These are phyloP conservation scores for Pelodytes ibericus DNA, from an alignment of 2,797 vertebrate species.

Conservation along the genomic window DNA sequence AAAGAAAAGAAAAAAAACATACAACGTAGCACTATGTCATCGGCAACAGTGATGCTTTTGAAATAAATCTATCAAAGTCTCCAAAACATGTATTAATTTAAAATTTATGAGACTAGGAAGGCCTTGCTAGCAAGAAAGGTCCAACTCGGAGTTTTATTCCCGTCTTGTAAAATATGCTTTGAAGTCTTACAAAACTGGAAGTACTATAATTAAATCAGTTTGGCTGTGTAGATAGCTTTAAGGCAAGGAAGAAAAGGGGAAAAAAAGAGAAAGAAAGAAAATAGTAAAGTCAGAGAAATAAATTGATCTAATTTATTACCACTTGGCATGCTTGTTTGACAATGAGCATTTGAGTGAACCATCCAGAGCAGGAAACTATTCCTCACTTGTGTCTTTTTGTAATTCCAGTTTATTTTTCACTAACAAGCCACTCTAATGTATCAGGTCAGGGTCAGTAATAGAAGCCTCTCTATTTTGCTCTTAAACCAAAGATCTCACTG, in stretches of 20 bases:
- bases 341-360: slow-evolving; percentile 51
- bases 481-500: slow-evolving; percentile 42
- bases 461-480: slow-evolving; percentile 43
- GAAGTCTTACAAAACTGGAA: slow-evolving; percentile 51
- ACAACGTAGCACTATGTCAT: slow-evolving; percentile 7
- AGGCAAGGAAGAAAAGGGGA: slow-evolving; percentile 35
- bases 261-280: too few relatives aligned
- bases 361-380: slow-evolving; percentile 54
- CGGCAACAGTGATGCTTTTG: neutral
- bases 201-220: slow-evolving; percentile 50
- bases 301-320: slow-evolving; percentile 57
- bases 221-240: slow-evolving; percentile 38
- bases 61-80: slow-evolving; percentile 50
- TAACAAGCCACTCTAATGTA: slow-evolving; percentile 48
- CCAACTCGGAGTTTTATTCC: slow-evolving; percentile 35
- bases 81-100: slow-evolving; percentile 42
- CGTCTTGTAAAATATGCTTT: slow-evolving; percentile 53
- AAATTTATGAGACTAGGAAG: slow-evolving; percentile 42
- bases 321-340: slow-evolving; percentile 57
- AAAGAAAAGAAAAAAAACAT: neutral
- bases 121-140: slow-evolving; percentile 30
- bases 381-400: slow-evolving; percentile 50
- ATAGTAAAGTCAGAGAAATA: slow-evolving; percentile 52
- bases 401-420: slow-evolving; percentile 53
- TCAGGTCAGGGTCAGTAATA: slow-evolving; percentile 57